Base-by-base conservation (phyloP, 2,113 vertebrate species). In the Psittacula cyanocephala region DNA sequence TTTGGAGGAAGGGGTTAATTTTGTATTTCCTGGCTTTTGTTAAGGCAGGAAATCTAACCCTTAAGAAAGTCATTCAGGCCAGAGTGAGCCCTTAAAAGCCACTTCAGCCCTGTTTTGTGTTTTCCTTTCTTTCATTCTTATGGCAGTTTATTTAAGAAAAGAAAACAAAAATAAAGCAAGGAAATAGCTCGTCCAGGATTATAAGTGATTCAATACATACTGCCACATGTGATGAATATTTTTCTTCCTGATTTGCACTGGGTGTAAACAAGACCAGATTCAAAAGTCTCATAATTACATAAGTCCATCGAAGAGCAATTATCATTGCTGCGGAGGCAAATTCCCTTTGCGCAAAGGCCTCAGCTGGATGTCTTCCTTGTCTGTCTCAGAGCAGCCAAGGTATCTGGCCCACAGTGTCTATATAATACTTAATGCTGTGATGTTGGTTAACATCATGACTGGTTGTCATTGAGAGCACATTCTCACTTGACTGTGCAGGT, bases 11-110 rank as follows among this genome's bases (percentile, higher is more conserved):
- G 49, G 96, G 95, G 96, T 97, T 95, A 97, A 96, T 91, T 96
- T 94, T 92, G 78, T 75, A 16, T 94, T 92, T 97, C 96, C 96
- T 94, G 75, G 71, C 89, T 96, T 96, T 97, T 97, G 91, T 97
- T 93, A 80, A 82, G 29, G 39, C 75, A 92, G 95, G 96, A 93
- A 95, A 88, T 84, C 69, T 31, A 88, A 27, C 35, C 57, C 95
- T 88, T 94, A 19, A 79, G 57, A 86, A 23, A 89, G 22, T 79
- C 41, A 47, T 82, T 95, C 81, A 79, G 70, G 79, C 78, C 77
- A 15, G 7, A 71, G 8, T 8, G 24, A 69, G 69, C 70, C 37
- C 31, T 80, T 93, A 76, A 93, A 96, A 92, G 52, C n/a, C 76
- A 53, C 65, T 94, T 84, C 70, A 7, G 74, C 41, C 24, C 35